Evolutionary conservation across 1,140 invertebrate species (phyloP).

Genomic region (Hypsibius dujardini): DNA sequence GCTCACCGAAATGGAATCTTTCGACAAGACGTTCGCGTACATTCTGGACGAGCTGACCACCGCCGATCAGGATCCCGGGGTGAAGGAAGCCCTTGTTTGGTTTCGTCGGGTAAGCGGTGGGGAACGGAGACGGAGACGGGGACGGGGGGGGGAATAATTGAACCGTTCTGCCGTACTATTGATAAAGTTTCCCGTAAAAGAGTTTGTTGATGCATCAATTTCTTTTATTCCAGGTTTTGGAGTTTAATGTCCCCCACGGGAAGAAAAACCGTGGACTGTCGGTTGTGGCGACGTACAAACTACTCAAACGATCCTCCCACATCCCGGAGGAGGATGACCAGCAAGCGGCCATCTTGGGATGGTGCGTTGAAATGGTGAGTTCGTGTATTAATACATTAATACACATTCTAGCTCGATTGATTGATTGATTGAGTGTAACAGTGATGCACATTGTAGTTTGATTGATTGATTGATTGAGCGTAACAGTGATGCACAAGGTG

Average conservation of each 20-base stretch:
- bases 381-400: conserved; percentile 21
- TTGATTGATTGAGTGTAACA: too few relatives aligned
- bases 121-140: too few relatives aligned
- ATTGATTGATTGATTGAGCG: too few relatives aligned
- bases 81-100: conserved; percentile 19
- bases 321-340: conserved; percentile 57
- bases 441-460: too few relatives aligned
- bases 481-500: too few relatives aligned
- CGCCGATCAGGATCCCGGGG: not conserved
- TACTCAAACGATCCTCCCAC: conserved; percentile 40
- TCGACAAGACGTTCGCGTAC: not conserved
- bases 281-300: conserved; percentile 57
- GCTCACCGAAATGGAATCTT: not conserved
- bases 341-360: conserved; percentile 64
- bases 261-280: conserved; percentile 54
- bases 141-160: too few relatives aligned
- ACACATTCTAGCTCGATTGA: not conserved
- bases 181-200: too few relatives aligned
- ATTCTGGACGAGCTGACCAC: conserved; percentile 13
- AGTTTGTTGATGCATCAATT: not conserved
- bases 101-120: conserved; percentile 18
- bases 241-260: conserved; percentile 39
- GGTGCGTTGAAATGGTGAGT: conserved; percentile 80
- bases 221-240: conserved; percentile 31
- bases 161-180: too few relatives aligned